Evolutionary conservation across 2,888 invertebrate genomes (phyloP).

Genomic region (Drosophila pseudotalamancana): DNA sequence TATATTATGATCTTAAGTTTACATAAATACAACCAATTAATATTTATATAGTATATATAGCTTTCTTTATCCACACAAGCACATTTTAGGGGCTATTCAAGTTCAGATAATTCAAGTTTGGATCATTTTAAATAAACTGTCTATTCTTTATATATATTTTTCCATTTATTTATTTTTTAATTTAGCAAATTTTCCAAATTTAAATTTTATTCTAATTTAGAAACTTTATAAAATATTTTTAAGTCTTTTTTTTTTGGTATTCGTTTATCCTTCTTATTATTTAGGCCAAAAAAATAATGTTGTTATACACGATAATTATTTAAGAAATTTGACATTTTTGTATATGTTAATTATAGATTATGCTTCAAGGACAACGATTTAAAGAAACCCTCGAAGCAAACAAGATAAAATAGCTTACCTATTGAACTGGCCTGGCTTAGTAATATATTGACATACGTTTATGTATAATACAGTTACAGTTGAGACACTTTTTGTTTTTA

Average conservation of each 20-base stretch:
- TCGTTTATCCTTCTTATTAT: too few species aligned
- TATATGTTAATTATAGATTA: too few species aligned
- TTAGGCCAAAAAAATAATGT: too few species aligned
- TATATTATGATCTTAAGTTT: too few species aligned
- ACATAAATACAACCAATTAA: not conserved
- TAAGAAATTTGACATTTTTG: not conserved
- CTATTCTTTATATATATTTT: not conserved
- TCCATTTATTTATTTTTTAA: too few species aligned
- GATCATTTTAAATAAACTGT: not conserved
- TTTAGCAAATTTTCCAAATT: not conserved
- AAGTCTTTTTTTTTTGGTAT: too few species aligned
- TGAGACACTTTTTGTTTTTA: conserved; percentile 18
- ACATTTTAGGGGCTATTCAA: too few species aligned
- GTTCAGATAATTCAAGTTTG: too few species aligned
- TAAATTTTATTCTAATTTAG: not conserved
- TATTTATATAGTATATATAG: not conserved
- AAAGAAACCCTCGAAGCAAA: not conserved
- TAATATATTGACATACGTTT: conserved; percentile 8
- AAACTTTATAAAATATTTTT: too few species aligned
- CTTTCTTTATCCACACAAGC: too few species aligned
- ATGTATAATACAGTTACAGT: conserved; percentile 24
- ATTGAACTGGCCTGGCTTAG: conserved; percentile 16
- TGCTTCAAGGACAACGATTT: not conserved
- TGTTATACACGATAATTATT: too few species aligned
- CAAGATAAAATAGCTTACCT: conserved; percentile 12